These are phyloP conservation scores for Cryptocephalus moraei DNA, from an alignment of 2,888 invertebrate species.

Conservation along the genomic window DNA sequence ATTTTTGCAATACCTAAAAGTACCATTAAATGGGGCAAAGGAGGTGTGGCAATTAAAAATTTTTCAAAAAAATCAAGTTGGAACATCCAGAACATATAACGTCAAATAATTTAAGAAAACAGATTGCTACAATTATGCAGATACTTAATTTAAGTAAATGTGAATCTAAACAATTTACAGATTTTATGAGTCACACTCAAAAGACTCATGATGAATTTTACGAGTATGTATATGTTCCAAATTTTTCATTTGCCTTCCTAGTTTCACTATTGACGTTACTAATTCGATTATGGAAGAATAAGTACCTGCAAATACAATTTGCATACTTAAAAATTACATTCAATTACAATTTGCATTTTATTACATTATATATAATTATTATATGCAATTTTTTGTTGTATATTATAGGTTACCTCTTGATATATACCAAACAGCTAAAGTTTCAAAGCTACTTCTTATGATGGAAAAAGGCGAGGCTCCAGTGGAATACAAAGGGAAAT, in stretches of 20 bases:
- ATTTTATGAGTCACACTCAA: conserved; percentile 16
- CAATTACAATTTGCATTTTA: too few species aligned
- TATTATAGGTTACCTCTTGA: conserved; percentile 14
- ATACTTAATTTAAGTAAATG: conserved; percentile 15
- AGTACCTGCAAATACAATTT: too few species aligned
- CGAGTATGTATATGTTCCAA: conserved; percentile 8
- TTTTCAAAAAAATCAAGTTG: conserved; percentile 15
- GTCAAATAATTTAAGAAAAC: conserved; percentile 20
- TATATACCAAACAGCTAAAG: conserved; percentile 19
- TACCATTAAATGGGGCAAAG: conserved; percentile 20
- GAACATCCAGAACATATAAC: conserved; percentile 15
- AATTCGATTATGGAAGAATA: too few species aligned
- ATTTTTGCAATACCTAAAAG: conserved; percentile 20
- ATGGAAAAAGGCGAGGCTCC: conserved; percentile 17
- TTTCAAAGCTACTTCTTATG: conserved; percentile 16
- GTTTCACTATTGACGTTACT: too few species aligned
- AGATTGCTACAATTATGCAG: conserved; percentile 21
- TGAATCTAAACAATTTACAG: conserved; percentile 13
- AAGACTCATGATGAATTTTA: conserved; percentile 16
- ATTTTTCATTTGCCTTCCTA: too few species aligned
- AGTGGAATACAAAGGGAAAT: conserved; percentile 12
- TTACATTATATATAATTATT: too few species aligned
- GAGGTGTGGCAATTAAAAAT: conserved; percentile 19
- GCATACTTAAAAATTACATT: too few species aligned
- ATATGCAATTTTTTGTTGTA: too few species aligned